phyloP scores from a whole-genome alignment of 2,888 invertebrate genomes.

The Balanococcus diminutus region DNA sequence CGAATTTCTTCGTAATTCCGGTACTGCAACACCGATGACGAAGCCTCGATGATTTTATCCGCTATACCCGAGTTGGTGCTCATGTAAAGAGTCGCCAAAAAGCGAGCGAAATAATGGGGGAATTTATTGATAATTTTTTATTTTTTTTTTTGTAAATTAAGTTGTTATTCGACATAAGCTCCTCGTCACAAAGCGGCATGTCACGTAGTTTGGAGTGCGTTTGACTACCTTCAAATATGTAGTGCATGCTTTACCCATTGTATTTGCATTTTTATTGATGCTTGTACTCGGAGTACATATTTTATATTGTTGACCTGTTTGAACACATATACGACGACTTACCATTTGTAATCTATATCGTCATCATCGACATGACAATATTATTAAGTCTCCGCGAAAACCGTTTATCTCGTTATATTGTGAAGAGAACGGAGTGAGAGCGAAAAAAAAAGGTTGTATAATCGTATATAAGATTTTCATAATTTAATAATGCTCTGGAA shows the following conservation, averaged over 20 bases:
- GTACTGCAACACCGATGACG: background rate
- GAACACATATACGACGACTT: background rate
- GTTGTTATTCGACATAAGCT: background rate
- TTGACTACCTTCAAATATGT: conserved; percentile 22
- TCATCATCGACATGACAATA: conserved; percentile 39
- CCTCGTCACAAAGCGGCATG: background rate
- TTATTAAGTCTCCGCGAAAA: background rate
- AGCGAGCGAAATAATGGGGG: background rate
- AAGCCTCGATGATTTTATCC: background rate
- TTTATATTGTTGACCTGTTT: conserved; percentile 15
- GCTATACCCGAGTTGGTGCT: background rate
- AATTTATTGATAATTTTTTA: background rate
- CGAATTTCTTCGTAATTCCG: background rate
- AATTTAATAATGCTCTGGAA: conserved; percentile 5
- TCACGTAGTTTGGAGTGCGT: conserved; percentile 18
- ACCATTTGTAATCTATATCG: conserved; percentile 28
- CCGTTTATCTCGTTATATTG: conserved; percentile 10
- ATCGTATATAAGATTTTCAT: conserved; percentile 15
- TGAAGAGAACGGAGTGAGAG: background rate
- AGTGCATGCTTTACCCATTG: conserved; percentile 37
- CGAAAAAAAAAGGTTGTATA: conserved; percentile 2
- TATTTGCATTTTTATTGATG: conserved; percentile 32
- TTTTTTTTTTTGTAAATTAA: too few species aligned
- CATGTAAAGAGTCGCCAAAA: background rate
- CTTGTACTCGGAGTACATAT: conserved; percentile 18